Evolutionary conservation across 1,140 invertebrate species (phyloP).

Genomic region (Homalodisca vitripennis): DNA sequence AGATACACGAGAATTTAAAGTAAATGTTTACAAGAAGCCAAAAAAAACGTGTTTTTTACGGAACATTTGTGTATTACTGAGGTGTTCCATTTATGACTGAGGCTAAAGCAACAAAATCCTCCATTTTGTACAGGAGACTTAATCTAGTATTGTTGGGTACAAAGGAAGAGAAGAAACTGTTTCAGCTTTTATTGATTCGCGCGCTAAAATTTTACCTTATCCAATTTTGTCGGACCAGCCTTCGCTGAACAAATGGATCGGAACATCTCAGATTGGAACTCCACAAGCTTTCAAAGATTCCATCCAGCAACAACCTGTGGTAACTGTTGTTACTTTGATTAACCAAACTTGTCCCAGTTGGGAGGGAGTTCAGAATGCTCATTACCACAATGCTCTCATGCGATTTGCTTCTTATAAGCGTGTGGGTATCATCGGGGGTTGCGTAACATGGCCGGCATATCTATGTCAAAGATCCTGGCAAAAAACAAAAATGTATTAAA

Average conservation of each 20-base stretch:
- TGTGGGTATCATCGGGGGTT: slow-evolving; percentile 96
- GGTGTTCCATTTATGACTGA: too few species aligned
- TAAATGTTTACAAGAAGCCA: too few species aligned
- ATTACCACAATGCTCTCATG: slow-evolving; percentile 82
- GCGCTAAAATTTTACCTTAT: slow-evolving; percentile 92
- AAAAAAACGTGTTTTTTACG: too few species aligned
- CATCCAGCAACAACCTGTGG: slow-evolving; percentile 91
- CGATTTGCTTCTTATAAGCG: slow-evolving; percentile 98
- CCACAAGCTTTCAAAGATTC: slow-evolving; percentile 96
- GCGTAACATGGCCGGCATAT: too few species aligned
- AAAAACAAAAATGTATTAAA: background rate
- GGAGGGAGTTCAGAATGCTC: slow-evolving; percentile 82
- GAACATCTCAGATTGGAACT: slow-evolving; percentile 86
- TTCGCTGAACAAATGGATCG: slow-evolving; percentile 92
- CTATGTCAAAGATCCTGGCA: slow-evolving; percentile 98
- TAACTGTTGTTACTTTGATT: slow-evolving; percentile 93
- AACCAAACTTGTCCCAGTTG: too few species aligned
- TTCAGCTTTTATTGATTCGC: too few species aligned
- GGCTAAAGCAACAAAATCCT: too few species aligned
- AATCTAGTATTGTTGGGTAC: too few species aligned
- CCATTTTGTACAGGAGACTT: too few species aligned
- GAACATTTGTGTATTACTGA: too few species aligned
- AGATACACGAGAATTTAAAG: too few species aligned
- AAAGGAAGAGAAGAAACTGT: too few species aligned
- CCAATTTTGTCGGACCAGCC: slow-evolving; percentile 99